phyloP scores from a whole-genome alignment of 1,140 invertebrate species.

The Scaptomyza graminum region DNA sequence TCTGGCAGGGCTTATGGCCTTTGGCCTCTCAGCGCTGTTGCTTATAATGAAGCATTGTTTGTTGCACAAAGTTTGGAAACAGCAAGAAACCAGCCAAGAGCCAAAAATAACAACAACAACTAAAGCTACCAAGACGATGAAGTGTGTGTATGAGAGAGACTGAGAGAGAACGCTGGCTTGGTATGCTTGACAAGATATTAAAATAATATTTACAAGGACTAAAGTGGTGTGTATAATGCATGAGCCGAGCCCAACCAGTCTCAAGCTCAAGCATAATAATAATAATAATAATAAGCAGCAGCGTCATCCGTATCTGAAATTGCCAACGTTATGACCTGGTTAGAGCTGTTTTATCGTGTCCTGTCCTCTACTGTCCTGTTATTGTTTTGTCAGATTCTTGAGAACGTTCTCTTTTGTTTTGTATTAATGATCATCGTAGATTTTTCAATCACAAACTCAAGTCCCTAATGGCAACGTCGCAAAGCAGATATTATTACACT shows the following conservation, averaged over 20 bases:
- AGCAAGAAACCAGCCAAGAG: constrained; percentile 51
- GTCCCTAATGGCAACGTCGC: constrained; percentile 39
- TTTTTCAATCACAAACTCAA: constrained; percentile 72
- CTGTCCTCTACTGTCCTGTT: constrained; percentile 14
- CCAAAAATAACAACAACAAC: constrained; percentile 27
- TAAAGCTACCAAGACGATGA: constrained; percentile 35
- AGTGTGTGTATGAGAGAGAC: constrained; percentile 1
- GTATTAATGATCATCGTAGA: constrained; percentile 77
- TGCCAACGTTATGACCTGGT: constrained; percentile 49
- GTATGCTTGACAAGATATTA: constrained; percentile 64
- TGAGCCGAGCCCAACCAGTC: constrained; percentile 33
- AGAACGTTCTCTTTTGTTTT: constrained; percentile 57
- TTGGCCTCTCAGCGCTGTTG: constrained; percentile 59
- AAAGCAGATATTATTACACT: constrained; percentile 1
- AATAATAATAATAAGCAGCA: constrained; percentile 24
- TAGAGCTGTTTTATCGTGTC: constrained; percentile 42
- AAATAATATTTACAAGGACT: constrained; percentile 71
- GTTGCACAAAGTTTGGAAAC: constrained; percentile 75
- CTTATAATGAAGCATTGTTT: constrained; percentile 80
- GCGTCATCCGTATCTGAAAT: constrained; percentile 50
- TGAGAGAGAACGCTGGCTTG: not conserved
- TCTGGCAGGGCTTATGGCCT: constrained; percentile 76
- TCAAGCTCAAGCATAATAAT: constrained; percentile 3
- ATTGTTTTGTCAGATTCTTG: constrained; percentile 60
- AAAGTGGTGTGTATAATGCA: constrained; percentile 64